Base-by-base conservation (phyloP, 2,113 vertebrate genomes). In the Microcebus tavaratra region DNA sequence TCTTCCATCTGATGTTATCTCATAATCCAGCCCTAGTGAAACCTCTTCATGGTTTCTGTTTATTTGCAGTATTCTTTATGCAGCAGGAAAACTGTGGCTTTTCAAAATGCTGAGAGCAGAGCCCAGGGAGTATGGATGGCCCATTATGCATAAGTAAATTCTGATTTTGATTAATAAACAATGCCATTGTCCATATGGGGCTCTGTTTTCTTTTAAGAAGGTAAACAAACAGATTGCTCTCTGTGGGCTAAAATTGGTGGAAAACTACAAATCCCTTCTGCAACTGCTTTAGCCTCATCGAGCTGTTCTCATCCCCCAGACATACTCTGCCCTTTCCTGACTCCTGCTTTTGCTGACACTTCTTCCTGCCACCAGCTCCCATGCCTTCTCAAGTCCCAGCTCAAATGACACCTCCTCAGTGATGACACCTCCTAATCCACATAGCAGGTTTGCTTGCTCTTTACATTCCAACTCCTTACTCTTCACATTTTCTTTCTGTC, bases 1-100 rank as follows among this genome's bases (percentile, higher is more conserved):
- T 91, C 79, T 87, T 87, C 67, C 63, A 36, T 67, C 86, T 88
- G 95, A 96, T 97, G 45, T 87, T 95, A 95, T 89, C 95, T 81
- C 63, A n/a, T 82, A 72, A 95, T 90, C 86, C 67, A 73, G 42
- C 55, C 57, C 31, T 45, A 86, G n/a, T 61, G 13, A 95, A 83
- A 80, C 29, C 63, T 61, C 65, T 39, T 42, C 27, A 53, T 36
- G 6, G 25, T 89, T 97, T 91, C 96, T 89, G 53, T 93, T 84
- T 95, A 92, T 89, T 94, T 57, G 48, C 67, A 50, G 42, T 59
- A 48, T 79, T 14, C 23, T 91, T 72, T 72, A 80, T 55, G 11
- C 53, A 29, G 65, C 34, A 65, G 79, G 50, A 68, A 95, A 70
- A 31, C 45, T 25, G 36, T 48, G 29, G 65, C 65, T 96, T 96